Base-by-base conservation (phyloP, 1,140 invertebrate genomes). In the Formica exsecta region DNA sequence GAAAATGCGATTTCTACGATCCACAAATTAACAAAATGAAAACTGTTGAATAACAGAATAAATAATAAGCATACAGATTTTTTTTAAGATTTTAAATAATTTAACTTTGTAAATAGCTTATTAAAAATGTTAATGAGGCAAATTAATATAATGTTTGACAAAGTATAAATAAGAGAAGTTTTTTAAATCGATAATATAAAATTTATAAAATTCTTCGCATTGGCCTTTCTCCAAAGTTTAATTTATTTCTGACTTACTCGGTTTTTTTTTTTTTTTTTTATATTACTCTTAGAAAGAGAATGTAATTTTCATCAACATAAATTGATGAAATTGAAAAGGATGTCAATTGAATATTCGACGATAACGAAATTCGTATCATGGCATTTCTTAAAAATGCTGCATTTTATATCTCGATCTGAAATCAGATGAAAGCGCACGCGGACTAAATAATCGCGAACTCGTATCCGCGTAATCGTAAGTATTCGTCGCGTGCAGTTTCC, bases 401-500 rank as follows among this genome's bases (percentile, higher is more conserved):
- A 16, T 48, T 29, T 59, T 8, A 25, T 22, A 19, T 25, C 32
- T 11, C 7, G 13, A 59, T 0, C 29, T n/a, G n/a, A 41, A 38
- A 13, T 13, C n/a, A n/a, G 68, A 25, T 64, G 25, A 25, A 77
- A 89, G 54, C 36, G 62, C 41, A 25, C 29, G 29, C 32, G 41
- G 22, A 88, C 54, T 57, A 73, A 64, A 77, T 88, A 59, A n/a
- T 73, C 25, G 16, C 65, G 32, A 16, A 32, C 6, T 64, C 32
- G 19, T 38, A 13, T 16, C 48, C 51, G 16, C 64, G 44, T 74
- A 81, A 81, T 83, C 68, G 57, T 83, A 83, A 83, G 71, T 83
- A 83, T 83, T 74, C 79, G 11, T 44, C 51, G 68, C 66, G 57
- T 61, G 64, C 48, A 81, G 32, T 71, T 84, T 86, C 70, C 48